Evolutionary conservation across 2,113 vertebrate species (phyloP), one percentile per base, ranked within the genome.

Genomic region (Eretmochelys imbricata): DNA sequence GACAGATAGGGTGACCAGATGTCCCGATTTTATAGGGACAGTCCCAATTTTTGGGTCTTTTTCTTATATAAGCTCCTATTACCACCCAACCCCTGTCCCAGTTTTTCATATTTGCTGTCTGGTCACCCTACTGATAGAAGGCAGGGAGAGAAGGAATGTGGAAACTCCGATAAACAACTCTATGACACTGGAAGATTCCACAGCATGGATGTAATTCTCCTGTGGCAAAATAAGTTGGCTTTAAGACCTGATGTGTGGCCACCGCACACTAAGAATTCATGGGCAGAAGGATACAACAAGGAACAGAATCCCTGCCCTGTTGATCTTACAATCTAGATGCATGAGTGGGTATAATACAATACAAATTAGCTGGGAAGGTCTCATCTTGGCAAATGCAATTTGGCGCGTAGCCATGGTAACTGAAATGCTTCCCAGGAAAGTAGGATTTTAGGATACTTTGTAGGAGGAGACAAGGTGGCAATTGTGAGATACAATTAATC

Each of bases 361-460:
- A 75, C 75, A 76, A 91, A 87, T 3, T 55, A 55, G 51, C 24
- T 29, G 49, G 51, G 24, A 85, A 85, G 80, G 25, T 25, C 51
- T 87, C 38, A 38, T 3, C 20, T 38, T 84, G 75, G 80, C 31
- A 88, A 90, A 82, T 90, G 25, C 25, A 88, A 57, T 57, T 57
- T 57, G 55, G 55, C 1, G 53, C 16, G 62, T 48, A 88, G 49
- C 38, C 48, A 5, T 46, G 79, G 59, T 10, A 88, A 27, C 10
- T 38, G 49, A 89, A 84, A 50, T 38, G 53, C 76, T 90, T 84
- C 82, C 51, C 35, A 65, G 1, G 0, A 46, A 88, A 82, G 25
- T 51, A 85, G 42, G 27, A 3, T 92, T 92, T 91, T 80, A 35
- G 72, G 53, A n/a, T 42, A 82, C 27, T 25, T 94, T 91, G 54